Percentiles rank a stretch among this genome's conserved stretches.
These are phyloP conservation scores for Decapterus maruadsi DNA, from an alignment of 2,797 vertebrate species.

Conservation along the genomic window DNA sequence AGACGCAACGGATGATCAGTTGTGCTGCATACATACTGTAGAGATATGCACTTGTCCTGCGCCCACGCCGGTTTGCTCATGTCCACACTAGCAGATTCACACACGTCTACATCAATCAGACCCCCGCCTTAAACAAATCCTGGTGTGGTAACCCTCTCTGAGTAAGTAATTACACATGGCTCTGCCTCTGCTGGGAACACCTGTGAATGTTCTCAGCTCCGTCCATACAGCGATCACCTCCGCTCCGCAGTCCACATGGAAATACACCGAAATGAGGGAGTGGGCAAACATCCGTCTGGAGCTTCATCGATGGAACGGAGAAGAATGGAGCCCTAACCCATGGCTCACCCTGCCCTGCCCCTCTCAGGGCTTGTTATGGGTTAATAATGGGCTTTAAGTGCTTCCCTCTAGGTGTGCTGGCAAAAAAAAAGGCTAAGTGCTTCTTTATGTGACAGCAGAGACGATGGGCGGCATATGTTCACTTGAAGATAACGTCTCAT, in stretches of 20 bases:
- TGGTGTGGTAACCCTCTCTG: constrained; percentile 31
- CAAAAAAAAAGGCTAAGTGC: constrained; percentile 59
- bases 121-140: constrained; percentile 21
- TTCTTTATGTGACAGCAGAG: constrained; percentile 64
- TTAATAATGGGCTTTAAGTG: constrained; percentile 77
- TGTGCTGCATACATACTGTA: not conserved
- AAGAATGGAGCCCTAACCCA: constrained; percentile 35
- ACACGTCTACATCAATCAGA: constrained; percentile 13
- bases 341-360: constrained; percentile 18
- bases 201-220: constrained; percentile 29
- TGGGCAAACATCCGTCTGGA: constrained; percentile 38
- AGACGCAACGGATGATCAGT: too few relatives aligned
- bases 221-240: not conserved
- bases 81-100: constrained; percentile 5
- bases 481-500: constrained; percentile 11
- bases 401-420: constrained; percentile 57
- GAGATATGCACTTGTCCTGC: constrained; percentile 1
- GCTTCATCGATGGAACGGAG: constrained; percentile 34
- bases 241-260: constrained; percentile 15
- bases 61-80: not conserved
- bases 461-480: constrained; percentile 30
- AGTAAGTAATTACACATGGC: constrained; percentile 32
- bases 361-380: constrained; percentile 63
- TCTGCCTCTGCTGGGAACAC: constrained; percentile 6
- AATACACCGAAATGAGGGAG: constrained; percentile 37